Base-by-base conservation (phyloP, 2,113 vertebrate genomes). In the Notothenia coriiceps region DNA sequence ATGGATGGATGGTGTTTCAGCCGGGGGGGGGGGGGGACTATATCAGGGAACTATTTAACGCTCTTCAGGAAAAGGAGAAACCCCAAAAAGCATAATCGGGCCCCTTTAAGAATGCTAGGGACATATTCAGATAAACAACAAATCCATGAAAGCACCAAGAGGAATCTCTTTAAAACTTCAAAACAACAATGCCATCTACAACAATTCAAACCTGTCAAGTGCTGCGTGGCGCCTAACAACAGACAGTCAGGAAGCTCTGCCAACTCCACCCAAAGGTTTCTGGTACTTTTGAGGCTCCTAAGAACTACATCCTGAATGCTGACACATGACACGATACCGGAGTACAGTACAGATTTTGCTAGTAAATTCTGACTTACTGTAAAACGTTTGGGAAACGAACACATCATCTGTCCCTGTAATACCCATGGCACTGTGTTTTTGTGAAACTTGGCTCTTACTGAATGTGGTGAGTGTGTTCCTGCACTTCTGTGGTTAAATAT, bases 201-300 rank as follows among this genome's bases (percentile, higher is more conserved):
- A 70, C 51, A 8, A 35, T 20, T 85, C 68, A 59, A 20, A 10
- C 29, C 18, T 17, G 51, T 60, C 51, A 33, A 61, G 70, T 65
- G 55, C 17, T 22, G 10, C 20, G 2, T 51, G 68, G n/a, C 2
- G 1, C 0, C 18, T 0, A 10, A 59, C 47, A 33, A 22, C 57
- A 5, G 17, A 43, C 62, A 8, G 47, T 15, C 6, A 43, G 84
- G 79, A 85, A 86, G 61, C 54, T 77, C 60, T 50, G 57, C 22
- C 68, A 75, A 7, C 89, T 77, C 84, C 84, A 74, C 84, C 84
- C 65, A 14, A 65, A 61, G 2, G 79, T 80, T 82, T 75, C 61
- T 49, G 62, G 49, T 62, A 47, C 55, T 20, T 43, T 40, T n/a
- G 15, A 77, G 61, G 64, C 22, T 74, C 50, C 74, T 11, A 10